Conservation (phyloP, 2,888 invertebrate genomes). For the Scaptomyza reducta region DNA sequence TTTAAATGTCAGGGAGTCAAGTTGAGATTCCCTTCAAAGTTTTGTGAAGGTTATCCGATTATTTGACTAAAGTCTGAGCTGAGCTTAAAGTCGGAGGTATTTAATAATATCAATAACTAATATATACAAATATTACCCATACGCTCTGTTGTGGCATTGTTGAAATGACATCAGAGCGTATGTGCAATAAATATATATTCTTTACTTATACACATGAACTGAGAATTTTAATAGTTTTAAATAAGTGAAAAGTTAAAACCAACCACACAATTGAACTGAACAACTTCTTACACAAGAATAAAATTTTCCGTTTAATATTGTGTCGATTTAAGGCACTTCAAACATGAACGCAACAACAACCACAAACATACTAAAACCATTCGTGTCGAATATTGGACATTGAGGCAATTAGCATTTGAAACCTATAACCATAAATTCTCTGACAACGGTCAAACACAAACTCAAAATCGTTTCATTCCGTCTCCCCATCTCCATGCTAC, state of each 20-base stretch:
- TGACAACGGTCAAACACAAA: constrained; percentile 41
- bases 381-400: constrained; percentile 9
- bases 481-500: constrained; percentile 6
- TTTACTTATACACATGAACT: too few relatives aligned
- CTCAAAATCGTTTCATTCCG: constrained; percentile 14
- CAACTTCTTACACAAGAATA: not conserved
- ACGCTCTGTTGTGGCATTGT: not conserved
- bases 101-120: not conserved
- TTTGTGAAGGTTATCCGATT: constrained; percentile 1
- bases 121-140: constrained; percentile 1
- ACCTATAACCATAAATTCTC: constrained; percentile 68
- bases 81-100: not conserved
- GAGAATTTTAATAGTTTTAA: too few relatives aligned
- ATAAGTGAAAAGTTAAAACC: too few relatives aligned
- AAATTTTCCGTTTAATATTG: constrained; percentile 1
- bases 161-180: not conserved
- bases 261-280: too few relatives aligned
- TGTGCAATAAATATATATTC: not conserved
- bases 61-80: not conserved
- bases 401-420: constrained; percentile 66
- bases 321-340: constrained; percentile 14
- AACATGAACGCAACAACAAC: constrained; percentile 8
- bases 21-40: constrained; percentile 7
- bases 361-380: not conserved
- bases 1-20: constrained; percentile 15